Evolutionary conservation across 2,888 invertebrate species (phyloP).

Genomic region (Platerodrilus igneus): DNA sequence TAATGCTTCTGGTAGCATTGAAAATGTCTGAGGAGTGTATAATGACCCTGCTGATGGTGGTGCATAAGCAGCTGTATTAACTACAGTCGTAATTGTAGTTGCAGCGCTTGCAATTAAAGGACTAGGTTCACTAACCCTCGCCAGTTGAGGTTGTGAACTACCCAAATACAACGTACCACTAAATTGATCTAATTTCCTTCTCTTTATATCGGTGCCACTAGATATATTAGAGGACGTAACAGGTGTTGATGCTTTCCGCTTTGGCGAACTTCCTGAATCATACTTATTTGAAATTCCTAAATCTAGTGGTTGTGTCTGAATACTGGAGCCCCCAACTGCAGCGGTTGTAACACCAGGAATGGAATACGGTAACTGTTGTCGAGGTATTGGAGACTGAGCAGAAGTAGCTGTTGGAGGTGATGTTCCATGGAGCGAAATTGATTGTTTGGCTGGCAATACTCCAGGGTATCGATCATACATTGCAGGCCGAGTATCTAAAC

Average conservation of each 20-base stretch:
- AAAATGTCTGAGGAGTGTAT: slow-evolving; percentile 43
- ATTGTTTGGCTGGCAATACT: slow-evolving; percentile 38
- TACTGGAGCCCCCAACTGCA: slow-evolving; percentile 48
- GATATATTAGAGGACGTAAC: slow-evolving; percentile 50
- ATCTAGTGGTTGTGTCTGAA: slow-evolving; percentile 76
- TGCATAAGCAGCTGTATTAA: slow-evolving; percentile 57
- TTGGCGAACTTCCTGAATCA: slow-evolving; percentile 52
- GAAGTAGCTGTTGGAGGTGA: slow-evolving; percentile 50
- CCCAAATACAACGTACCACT: slow-evolving; percentile 41
- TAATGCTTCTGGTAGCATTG: slow-evolving; percentile 37
- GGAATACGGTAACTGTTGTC: slow-evolving; percentile 48
- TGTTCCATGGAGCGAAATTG: slow-evolving; percentile 50
- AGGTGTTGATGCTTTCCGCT: slow-evolving; percentile 59
- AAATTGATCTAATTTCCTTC: slow-evolving; percentile 55
- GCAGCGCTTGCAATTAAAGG: slow-evolving; percentile 66
- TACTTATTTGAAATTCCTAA: slow-evolving; percentile 58
- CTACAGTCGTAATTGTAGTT: slow-evolving; percentile 65
- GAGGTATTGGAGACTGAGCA: slow-evolving; percentile 42
- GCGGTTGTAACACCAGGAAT: slow-evolving; percentile 48
- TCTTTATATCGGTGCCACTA: slow-evolving; percentile 58
- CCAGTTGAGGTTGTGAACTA: slow-evolving; percentile 47
- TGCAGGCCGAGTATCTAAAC: slow-evolving; percentile 28
- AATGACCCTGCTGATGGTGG: slow-evolving; percentile 49
- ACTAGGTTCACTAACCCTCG: slow-evolving; percentile 60
- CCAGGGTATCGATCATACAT: slow-evolving; percentile 40